These are phyloP conservation scores for Calidris pygmaea DNA, from an alignment of 2,113 vertebrate genomes.

Conservation along the genomic window DNA sequence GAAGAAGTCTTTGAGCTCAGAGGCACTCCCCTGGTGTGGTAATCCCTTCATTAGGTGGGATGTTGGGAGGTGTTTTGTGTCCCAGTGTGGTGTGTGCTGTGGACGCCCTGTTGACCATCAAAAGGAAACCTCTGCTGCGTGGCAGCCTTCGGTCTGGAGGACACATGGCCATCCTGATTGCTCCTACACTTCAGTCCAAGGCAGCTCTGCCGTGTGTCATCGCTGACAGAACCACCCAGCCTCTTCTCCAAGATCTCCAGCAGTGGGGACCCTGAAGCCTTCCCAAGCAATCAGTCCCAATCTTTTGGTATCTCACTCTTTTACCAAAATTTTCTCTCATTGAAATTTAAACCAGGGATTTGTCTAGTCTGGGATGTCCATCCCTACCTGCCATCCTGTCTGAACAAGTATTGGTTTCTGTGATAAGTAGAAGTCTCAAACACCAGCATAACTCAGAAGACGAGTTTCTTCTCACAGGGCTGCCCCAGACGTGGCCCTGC, in stretches of 20 bases:
- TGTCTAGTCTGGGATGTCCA: background rate
- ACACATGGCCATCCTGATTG: background rate
- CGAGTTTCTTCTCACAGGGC: background rate
- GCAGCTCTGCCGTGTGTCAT: background rate
- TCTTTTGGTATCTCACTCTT: background rate
- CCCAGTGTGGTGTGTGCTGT: too few relatives aligned
- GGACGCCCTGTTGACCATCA: background rate
- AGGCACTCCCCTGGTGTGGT: background rate
- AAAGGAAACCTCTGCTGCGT: background rate
- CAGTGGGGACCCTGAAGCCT: background rate
- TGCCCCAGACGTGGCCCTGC: background rate
- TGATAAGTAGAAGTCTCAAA: background rate
- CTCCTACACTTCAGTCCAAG: accelerated
- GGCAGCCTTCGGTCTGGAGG: background rate
- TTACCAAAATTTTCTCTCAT: background rate
- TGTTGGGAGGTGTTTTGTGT: background rate
- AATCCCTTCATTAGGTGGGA: background rate
- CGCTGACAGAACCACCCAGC: accelerated
- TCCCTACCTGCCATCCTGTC: background rate
- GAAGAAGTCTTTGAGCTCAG: background rate
- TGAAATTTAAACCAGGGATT: background rate
- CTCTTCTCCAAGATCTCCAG: background rate
- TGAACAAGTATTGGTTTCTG: background rate
- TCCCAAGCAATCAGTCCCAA: background rate
- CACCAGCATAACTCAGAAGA: accelerated